Evolutionary conservation across 92 coral and sea anemone species (phyloP), one percentile per base, ranked within the genome.

Genomic region (Siderastrea siderea): DNA sequence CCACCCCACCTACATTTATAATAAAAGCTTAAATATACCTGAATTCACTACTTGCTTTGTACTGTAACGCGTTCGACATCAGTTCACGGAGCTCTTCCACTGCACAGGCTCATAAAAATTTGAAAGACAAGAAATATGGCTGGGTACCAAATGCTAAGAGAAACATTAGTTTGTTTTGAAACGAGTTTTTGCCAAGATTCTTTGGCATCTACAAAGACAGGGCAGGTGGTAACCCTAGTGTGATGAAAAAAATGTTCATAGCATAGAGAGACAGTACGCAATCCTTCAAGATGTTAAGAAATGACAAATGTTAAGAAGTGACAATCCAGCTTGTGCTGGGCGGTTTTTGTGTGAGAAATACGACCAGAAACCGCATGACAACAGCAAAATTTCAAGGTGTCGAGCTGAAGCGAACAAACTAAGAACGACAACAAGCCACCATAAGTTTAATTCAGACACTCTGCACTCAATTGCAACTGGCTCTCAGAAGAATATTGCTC

Each of bases 321-420:
- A 79, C 84, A 62, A 11, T 38, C 73, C 64, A 57, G 81, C 68
- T 77, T 77, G 65, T 77, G 81, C 81, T 77, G n/a, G 81, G 68
- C 81, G 50, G 68, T 16, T 77, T 77, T 77, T 77, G 50, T 77
- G 14, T 17, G 81, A 77, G 81, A 77, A 54, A 54, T 52, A 52
- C 8, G 54, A 47, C 48, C 53, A 45, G n/a, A 77, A 47, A 4
- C 68, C 51, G 45, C n/a, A 55, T 57, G 81, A 77, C n/a, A n/a
- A n/a, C n/a, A n/a, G n/a, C n/a, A n/a, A n/a, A n/a, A n/a, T n/a
- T n/a, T n/a, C n/a, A n/a, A n/a, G n/a, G n/a, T n/a, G n/a, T n/a
- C n/a, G n/a, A n/a, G n/a, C n/a, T n/a, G n/a, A n/a, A n/a, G n/a
- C 81, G 54, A 77, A 9, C 5, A 1, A 6, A 52, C 57, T 52